Base-by-base conservation (phyloP, 2,113 vertebrate species). In the Brachyistius frenatus region DNA sequence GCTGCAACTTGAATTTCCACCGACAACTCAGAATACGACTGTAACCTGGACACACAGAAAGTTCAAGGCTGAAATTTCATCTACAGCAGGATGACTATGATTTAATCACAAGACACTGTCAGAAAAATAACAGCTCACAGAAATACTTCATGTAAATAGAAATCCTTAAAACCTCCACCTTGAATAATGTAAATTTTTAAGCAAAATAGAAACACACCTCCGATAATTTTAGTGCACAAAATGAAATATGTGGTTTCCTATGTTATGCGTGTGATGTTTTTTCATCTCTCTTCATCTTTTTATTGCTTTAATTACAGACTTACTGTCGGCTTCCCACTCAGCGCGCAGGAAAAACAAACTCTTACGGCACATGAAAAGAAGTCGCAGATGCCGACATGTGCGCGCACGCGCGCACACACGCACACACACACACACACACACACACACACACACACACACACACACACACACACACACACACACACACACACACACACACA, bases 271-370 rank as follows among this genome's bases (percentile, higher is more conserved):
- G 69, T 69, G 56, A 76, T 55, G 37, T 73, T 78, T 84, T 81
- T 90, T 86, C 81, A 78, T 87, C 81, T 81, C 67, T 81, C 84
- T 91, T 92, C 87, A 91, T 91, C 92, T 92, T 93, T 89, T 93
- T 92, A 95, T 94, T 92, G 91, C 89, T 88, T 94, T 95, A 95
- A 95, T 95, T 94, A 94, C 88, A 94, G 93, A 86, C 90, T 91
- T 81, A 89, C 86, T 89, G 84, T 89, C 86, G 85, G 81, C 79
- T 91, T 91, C 81, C 89, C 84, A 86, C 87, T 92, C 80, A 14
- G 54, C 46, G 78, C 30, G 32, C 74, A 88, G 75, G 44, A 87
- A 93, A 93, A 94, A 92, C 92, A 90, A 93, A 94, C 86, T 83
- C 81, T 87, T 76, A 79, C 57, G 32, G 73, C 72, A 92, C 84